Evolutionary conservation across 2,113 vertebrate genomes (phyloP).

Genomic region (Cariama cristata): DNA sequence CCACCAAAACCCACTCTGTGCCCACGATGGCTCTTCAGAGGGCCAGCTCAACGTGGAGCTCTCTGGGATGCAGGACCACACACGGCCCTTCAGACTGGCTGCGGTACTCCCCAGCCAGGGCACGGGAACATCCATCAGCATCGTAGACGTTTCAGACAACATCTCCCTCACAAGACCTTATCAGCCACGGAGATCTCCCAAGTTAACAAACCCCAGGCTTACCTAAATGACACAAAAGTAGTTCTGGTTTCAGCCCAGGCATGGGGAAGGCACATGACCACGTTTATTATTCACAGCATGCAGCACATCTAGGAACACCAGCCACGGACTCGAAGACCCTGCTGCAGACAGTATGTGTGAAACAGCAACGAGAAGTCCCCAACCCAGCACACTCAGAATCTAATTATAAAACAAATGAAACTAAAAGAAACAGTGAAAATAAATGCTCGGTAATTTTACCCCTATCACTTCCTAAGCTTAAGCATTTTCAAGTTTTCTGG

Average conservation of each 20-base stretch:
- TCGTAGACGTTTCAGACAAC: accelerated
- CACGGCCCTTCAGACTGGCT: background rate
- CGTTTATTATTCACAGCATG: accelerated
- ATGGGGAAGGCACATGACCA: too few relatives aligned
- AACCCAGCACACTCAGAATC: background rate
- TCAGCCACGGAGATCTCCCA: background rate
- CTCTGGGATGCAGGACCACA: background rate
- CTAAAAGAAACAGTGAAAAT: background rate
- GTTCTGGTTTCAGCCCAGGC: background rate
- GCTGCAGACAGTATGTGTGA: background rate
- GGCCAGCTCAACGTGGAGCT: background rate
- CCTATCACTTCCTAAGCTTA: background rate
- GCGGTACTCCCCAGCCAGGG: background rate
- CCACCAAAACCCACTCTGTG: background rate
- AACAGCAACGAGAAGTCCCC: background rate
- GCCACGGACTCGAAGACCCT: too few relatives aligned
- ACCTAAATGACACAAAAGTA: background rate
- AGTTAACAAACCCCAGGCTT: background rate
- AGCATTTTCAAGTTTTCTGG: background rate
- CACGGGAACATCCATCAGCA: background rate
- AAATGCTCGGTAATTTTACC: background rate
- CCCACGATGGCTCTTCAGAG: background rate
- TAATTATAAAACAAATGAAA: background rate
- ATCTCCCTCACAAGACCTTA: background rate
- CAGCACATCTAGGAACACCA: background rate